Evolutionary conservation across 2,113 vertebrate species (phyloP).

Genomic region (Myiopsitta monachus): DNA sequence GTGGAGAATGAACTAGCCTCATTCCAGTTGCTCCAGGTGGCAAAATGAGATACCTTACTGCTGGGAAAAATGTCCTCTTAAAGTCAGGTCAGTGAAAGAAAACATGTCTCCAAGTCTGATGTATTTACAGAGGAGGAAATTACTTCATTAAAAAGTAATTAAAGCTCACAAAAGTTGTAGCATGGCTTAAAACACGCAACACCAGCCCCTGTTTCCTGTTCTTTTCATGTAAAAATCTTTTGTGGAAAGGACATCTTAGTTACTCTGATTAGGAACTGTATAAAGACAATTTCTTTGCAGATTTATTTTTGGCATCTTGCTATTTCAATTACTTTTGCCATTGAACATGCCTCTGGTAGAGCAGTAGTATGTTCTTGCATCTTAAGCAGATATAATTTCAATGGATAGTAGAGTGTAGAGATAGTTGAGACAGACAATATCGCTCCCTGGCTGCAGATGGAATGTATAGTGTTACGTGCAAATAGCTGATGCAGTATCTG

Average conservation of each 20-base stretch:
- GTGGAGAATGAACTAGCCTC: neutral
- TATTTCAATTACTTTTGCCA: neutral
- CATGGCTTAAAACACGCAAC: neutral
- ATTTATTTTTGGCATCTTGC: neutral
- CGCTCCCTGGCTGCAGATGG: neutral
- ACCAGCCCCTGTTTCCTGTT: neutral
- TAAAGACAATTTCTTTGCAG: neutral
- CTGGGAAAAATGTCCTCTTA: neutral
- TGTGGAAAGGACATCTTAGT: neutral
- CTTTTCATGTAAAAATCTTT: neutral
- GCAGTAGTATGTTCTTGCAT: neutral
- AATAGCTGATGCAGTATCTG: neutral
- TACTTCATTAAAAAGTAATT: neutral
- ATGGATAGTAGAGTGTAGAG: neutral
- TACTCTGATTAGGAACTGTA: neutral
- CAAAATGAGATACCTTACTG: neutral
- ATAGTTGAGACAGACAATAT: neutral
- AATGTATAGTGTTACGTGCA: neutral
- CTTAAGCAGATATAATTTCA: neutral
- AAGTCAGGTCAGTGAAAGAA: neutral
- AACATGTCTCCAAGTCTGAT: neutral
- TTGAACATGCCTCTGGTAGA: neutral
- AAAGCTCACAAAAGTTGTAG: neutral
- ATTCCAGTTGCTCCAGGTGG: neutral
- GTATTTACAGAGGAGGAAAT: neutral